Conservation (phyloP, 2,113 vertebrate species). For the Arizona elegans region DNA sequence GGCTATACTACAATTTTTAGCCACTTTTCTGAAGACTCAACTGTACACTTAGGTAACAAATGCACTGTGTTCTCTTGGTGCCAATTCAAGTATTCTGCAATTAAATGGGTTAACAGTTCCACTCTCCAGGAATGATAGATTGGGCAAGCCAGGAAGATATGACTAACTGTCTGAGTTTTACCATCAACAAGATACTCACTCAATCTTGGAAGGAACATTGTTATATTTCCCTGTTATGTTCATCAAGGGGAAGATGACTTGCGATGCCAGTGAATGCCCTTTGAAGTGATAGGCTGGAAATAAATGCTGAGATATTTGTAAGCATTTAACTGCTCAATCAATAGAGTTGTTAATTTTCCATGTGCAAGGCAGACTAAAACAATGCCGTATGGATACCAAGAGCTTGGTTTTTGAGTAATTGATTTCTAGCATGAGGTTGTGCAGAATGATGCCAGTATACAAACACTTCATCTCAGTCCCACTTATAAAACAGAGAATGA, state of each 20-base stretch:
- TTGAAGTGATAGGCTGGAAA: neutral
- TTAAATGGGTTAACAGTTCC: neutral
- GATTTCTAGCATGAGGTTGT: neutral
- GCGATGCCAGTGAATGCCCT: neutral
- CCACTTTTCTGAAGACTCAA: neutral
- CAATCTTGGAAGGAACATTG: neutral
- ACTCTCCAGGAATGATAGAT: neutral
- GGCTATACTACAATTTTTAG: neutral
- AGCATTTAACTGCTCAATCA: neutral
- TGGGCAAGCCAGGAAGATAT: neutral
- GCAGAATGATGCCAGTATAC: neutral
- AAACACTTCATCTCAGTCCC: neutral
- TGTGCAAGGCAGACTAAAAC: neutral
- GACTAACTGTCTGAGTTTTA: neutral
- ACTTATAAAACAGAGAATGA: neutral
- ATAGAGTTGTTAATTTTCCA: neutral
- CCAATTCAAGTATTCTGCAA: neutral
- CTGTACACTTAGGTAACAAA: neutral
- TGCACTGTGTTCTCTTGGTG: neutral
- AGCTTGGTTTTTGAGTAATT: neutral
- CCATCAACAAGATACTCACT: neutral
- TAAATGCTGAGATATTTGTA: neutral
- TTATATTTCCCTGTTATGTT: neutral
- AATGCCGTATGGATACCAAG: neutral
- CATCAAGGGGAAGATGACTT: neutral